A percentile compares a stretch with the other conserved stretches of the same genome.
Evolutionary conservation across 2,797 vertebrate genomes (phyloP).

Genomic region (Nannoperca obscura): DNA sequence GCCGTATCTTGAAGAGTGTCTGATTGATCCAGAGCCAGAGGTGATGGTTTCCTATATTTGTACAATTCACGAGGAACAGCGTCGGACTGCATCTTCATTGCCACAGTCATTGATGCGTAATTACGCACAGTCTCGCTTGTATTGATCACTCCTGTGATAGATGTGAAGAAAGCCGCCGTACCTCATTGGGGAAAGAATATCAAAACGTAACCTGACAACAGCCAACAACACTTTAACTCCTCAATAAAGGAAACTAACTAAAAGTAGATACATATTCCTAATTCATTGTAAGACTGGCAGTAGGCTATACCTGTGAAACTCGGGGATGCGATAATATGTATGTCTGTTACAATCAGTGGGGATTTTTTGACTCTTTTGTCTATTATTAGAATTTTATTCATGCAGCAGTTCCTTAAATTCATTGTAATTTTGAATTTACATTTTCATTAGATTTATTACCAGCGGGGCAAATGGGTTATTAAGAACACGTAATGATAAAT

Average conservation of each 20-base stretch:
- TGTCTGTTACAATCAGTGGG: background rate
- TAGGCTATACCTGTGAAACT: background rate
- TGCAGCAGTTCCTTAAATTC: background rate
- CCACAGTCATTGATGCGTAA: constrained; percentile 62
- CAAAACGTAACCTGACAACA: constrained; percentile 1
- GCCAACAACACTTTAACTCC: background rate
- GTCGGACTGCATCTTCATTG: constrained; percentile 25
- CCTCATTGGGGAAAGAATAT: background rate
- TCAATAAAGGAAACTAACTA: background rate
- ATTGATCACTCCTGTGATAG: constrained; percentile 27
- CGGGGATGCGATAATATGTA: background rate
- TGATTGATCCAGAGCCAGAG: constrained; percentile 12
- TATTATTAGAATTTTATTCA: background rate
- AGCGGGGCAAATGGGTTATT: background rate
- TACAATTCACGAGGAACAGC: constrained; percentile 11
- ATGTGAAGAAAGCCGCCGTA: constrained; percentile 3
- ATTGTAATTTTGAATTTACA: background rate
- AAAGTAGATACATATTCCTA: background rate
- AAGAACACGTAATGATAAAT: constrained; percentile 2
- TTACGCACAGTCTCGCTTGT: constrained; percentile 55
- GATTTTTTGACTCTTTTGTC: background rate
- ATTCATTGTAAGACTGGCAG: background rate
- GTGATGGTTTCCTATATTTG: constrained; percentile 6
- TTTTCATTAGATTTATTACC: background rate
- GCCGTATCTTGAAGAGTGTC: background rate